Evolutionary conservation across 2,797 vertebrate genomes (phyloP).

Genomic region (Halcyon badia): DNA sequence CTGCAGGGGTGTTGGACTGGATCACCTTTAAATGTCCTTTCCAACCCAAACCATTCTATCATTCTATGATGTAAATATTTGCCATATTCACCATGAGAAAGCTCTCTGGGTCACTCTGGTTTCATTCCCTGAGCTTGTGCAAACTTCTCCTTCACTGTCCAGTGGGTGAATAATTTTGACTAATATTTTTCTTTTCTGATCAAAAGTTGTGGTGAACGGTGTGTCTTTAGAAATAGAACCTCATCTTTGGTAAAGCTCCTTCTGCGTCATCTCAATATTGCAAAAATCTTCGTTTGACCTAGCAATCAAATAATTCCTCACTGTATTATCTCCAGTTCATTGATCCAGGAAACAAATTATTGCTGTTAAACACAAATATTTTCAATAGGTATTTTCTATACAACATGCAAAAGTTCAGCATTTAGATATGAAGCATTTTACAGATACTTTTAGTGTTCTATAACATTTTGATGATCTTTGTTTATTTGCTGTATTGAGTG

Average conservation of each 20-base stretch:
- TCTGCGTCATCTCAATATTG: background rate
- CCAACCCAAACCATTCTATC: background rate
- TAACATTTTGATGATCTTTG: background rate
- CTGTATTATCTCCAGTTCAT: background rate
- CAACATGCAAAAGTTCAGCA: background rate
- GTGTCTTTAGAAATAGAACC: background rate
- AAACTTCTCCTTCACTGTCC: background rate
- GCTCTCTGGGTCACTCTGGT: background rate
- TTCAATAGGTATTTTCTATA: background rate
- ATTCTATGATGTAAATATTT: background rate
- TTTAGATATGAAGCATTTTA: background rate
- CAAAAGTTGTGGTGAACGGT: background rate
- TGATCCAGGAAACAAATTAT: background rate
- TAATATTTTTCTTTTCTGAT: background rate
- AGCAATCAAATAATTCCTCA: background rate
- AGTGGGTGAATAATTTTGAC: background rate
- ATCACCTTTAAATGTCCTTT: background rate
- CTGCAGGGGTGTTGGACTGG: background rate
- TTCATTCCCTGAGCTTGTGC: background rate
- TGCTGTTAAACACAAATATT: background rate
- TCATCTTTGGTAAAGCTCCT: background rate
- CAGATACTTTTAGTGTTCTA: background rate
- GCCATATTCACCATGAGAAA: background rate
- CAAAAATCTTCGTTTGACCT: background rate
- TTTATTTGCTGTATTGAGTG: background rate